phyloP scores from a whole-genome alignment of 2,113 vertebrate genomes.

The Caretta caretta region DNA sequence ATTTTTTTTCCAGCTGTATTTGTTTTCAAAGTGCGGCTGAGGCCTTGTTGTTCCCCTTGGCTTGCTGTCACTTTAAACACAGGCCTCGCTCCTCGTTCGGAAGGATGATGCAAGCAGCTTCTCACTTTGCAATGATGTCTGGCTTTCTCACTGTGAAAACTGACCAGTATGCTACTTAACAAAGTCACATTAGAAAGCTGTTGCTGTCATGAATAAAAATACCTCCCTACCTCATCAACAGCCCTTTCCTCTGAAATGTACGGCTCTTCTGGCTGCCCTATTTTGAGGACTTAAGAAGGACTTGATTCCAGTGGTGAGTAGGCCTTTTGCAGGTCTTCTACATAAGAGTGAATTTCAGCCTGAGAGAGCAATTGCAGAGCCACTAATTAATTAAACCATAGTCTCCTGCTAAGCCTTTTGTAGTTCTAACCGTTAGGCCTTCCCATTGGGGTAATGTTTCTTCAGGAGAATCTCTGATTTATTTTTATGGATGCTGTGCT shows the following conservation, averaged over 20 bases:
- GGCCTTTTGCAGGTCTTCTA: not conserved
- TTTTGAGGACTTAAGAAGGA: not conserved
- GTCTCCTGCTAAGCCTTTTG: not conserved
- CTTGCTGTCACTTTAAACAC: not conserved
- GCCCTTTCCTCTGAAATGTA: not conserved
- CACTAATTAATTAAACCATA: not conserved
- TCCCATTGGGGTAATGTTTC: not conserved
- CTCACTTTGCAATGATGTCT: no score
- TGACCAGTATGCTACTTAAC: no score
- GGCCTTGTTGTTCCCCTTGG: not conserved
- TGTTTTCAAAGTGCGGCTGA: not conserved
- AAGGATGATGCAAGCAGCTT: no score
- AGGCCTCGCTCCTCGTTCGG: not conserved
- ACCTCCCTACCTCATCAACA: no score
- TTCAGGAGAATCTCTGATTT: not conserved
- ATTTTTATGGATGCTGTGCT: not conserved
- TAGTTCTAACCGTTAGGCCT: not conserved
- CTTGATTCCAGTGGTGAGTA: not conserved
- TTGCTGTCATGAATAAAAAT: no score
- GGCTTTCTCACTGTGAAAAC: no score
- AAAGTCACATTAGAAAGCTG: no score
- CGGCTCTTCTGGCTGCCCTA: not conserved
- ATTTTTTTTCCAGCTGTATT: not conserved
- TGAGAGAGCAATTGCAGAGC: not conserved
- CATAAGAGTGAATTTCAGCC: not conserved